Evolutionary conservation across 2,888 invertebrate species (phyloP), one percentile per base, ranked within the genome.

Genomic region (Orchestes rusci): DNA sequence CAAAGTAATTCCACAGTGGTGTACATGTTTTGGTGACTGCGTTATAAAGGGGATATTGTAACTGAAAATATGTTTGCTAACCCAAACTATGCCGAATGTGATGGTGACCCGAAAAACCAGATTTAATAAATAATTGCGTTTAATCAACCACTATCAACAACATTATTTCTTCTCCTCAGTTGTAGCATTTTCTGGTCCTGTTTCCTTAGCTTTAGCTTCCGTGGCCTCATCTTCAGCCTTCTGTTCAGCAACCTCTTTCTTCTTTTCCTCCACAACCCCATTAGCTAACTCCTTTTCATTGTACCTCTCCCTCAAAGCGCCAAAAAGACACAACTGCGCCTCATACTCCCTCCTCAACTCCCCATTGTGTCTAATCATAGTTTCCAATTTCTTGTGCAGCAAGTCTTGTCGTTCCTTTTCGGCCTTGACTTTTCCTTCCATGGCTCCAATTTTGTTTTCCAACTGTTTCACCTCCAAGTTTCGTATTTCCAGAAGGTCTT

Each of bases 381-480:
- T 77, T 42, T 79, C 79, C 54, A 88, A 75, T 55, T 85, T 80
- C 58, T 77, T 74, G 51, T 84, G 73, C 60, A 84, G 78, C 17
- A 82, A 67, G 12, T 73, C 73, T 56, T 82, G 82, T 12, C 83
- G 73, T 49, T 83, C 82, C 57, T 81, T 80, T 67, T 89, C 88
- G 0, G 77, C 77, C 48, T 77, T 76, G 52, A 83, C 80, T 59
- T 79, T 77, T 30, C 30, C 36, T 12, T 48, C 45, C 77, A 84
- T 80, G 10, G 76, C 72, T 56, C 79, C 73, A 45, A 88, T 70
- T 57, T 86, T 78, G 39, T 77, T 73, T 51, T 67, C 66, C 62
- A 87, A 75, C 64, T 87, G 85, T 44, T 82, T 80, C 13, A 84
- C 79, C 70, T 89, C 89, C 42, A 81, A 73, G 59, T 83, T 87